Evolutionary conservation across 1,140 invertebrate species (phyloP), one percentile per base, ranked within the genome.

Genomic region (Macrosteles quadrilineatus): DNA sequence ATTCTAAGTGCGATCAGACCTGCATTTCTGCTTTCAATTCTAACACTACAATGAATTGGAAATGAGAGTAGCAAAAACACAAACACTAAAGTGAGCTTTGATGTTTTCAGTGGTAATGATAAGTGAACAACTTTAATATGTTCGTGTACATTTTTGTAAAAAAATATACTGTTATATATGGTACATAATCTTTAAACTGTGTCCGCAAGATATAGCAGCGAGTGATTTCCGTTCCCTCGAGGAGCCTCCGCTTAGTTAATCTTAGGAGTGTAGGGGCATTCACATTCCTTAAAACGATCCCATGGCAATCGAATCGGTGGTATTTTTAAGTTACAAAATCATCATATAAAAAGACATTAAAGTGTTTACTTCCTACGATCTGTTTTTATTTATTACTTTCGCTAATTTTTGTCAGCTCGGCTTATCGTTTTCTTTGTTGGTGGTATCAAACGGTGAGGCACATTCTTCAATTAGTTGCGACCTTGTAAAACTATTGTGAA

Each of bases 1-100:
- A 76, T 75, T 77, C 76, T 78, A 77, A 76, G 78, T 78, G 76
- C 76, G 77, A 72, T 75, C 71, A 75, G 74, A 76, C 77, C 76
- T 79, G 80, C 80, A 81, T 81, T 82, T 82, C 79, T 79, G 81
- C 81, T 82, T 83, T 81, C 80, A 80, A 82, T 79, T 80, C 77
- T 81, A 80, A 81, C 77, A 78, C 76, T 78, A 78, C 78, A 69
- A 78, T 72, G 67, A 75, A 74, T 76, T 74, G 71, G 72, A 76
- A 75, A 76, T 68, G 67, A 75, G 57, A 68, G 69, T 75, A 73
- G 67, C 71, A 72, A 73, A 67, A 71, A 72, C 67, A 69, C 67
- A 69, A 74, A 75, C 74, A 77, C 62, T 74, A 74, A 74, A 70
- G 74, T 75, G 73, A 59, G 74, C 70, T 76, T 75, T 73, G 73